Evolutionary conservation across 2,113 vertebrate species (phyloP).

Genomic region (Semicossyphus pulcher): DNA sequence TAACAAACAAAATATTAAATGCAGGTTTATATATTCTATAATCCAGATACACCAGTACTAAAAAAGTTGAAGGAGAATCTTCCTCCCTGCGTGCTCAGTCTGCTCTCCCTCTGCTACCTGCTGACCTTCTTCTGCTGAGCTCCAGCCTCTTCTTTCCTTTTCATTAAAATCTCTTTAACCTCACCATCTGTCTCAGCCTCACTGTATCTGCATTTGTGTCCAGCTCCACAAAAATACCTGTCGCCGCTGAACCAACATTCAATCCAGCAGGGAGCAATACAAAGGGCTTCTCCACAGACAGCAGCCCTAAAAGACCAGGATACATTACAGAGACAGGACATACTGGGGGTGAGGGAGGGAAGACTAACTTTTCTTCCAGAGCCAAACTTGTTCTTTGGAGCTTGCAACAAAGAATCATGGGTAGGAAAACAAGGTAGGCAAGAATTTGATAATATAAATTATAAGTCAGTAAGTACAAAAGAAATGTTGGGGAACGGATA

Average conservation of each 20-base stretch:
- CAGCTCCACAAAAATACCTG: neutral
- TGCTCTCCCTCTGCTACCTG: slow-evolving; percentile 1
- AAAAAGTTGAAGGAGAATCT: neutral
- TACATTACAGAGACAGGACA: neutral
- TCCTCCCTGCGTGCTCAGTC: slow-evolving; percentile 1
- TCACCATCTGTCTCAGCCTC: slow-evolving; percentile 22
- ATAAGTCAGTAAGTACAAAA: neutral
- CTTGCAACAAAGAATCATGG: neutral
- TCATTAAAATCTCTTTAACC: slow-evolving; percentile 44
- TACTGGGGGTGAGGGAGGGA: neutral
- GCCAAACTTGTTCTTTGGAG: neutral
- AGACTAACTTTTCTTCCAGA: neutral
- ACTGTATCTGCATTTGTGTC: slow-evolving; percentile 9
- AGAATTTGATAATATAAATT: neutral
- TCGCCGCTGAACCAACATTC: neutral
- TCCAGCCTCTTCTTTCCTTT: slow-evolving; percentile 2
- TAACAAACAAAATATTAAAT: neutral
- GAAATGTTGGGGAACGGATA: neutral
- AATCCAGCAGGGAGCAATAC: neutral
- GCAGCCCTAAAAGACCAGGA: neutral
- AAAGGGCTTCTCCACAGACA: neutral
- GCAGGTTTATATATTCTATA: neutral
- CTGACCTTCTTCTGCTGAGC: slow-evolving; percentile 19
- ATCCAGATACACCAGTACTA: neutral
- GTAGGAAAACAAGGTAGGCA: neutral